Conservation (phyloP, 2,113 vertebrate species). For the Corythoichthys haematopterus region DNA sequence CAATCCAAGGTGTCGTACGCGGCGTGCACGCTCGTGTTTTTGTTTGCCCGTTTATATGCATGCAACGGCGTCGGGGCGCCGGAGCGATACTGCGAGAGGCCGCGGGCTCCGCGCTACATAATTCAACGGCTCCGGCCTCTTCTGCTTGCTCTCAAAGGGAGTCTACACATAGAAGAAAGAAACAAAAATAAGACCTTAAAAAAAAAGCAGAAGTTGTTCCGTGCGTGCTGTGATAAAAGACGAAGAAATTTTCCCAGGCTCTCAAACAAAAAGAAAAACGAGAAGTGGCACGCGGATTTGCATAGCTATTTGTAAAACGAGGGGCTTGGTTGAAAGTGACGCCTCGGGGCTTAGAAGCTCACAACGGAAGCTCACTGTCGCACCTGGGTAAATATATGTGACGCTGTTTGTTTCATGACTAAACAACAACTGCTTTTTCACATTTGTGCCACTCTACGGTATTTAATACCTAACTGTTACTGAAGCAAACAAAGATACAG, state of each 20-base stretch:
- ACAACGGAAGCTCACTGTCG: constrained; percentile 18
- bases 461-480: neutral
- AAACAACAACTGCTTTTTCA: neutral
- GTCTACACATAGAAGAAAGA: constrained; percentile 29
- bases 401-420: neutral
- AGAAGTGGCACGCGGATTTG: constrained; percentile 56
- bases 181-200: constrained; percentile 31
- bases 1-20: constrained; percentile 1
- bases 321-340: constrained; percentile 31
- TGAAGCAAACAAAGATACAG: no score
- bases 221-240: constrained; percentile 19
- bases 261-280: constrained; percentile 58
- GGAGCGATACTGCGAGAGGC: neutral
- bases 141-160: constrained; percentile 21
- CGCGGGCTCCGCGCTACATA: constrained; percentile 20
- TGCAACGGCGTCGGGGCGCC: neutral
- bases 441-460: neutral
- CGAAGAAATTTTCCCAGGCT: constrained; percentile 42
- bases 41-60: constrained; percentile 16
- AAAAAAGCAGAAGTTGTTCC: constrained; percentile 61
- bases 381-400: constrained; percentile 37
- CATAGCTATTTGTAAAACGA: constrained; percentile 37
- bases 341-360: constrained; percentile 25
- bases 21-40: neutral
- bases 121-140: constrained; percentile 31